Evolutionary conservation across 2,113 vertebrate species (phyloP).

Genomic region (Mesembrinibis cayennensis): DNA sequence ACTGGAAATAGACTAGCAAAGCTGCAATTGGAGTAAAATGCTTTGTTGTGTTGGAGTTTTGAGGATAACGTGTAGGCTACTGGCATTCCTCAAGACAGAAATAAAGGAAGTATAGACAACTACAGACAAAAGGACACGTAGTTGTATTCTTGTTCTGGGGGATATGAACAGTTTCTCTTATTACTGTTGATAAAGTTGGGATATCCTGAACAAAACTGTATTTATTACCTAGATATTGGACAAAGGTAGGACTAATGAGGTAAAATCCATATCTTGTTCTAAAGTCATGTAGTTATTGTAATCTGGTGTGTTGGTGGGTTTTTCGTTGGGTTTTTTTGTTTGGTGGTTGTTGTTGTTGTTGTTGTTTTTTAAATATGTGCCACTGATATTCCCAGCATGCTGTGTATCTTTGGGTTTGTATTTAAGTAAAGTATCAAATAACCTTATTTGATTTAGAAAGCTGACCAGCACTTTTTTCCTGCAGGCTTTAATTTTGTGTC

Average conservation of each 20-base stretch:
- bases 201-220: not conserved
- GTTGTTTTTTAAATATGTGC: not conserved
- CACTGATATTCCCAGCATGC: not conserved
- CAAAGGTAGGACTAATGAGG: not conserved
- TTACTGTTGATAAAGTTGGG: not conserved
- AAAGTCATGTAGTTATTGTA: not conserved
- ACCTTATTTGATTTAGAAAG: not conserved
- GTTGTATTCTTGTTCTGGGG: not conserved
- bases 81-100: not conserved
- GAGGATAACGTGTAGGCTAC: not conserved
- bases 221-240: not conserved
- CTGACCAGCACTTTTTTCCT: not conserved
- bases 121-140: not conserved
- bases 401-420: not conserved
- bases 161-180: not conserved
- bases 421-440: not conserved
- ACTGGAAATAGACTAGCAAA: not conserved
- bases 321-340: not conserved
- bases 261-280: fast-evolving
- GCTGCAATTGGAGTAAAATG: not conserved
- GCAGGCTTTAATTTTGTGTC: conserved; percentile 16
- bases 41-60: not conserved
- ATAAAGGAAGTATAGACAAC: not conserved
- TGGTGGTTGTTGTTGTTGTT: no score
- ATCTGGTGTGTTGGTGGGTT: not conserved